Evolutionary conservation across 2,113 vertebrate genomes (phyloP), one percentile per base, ranked within the genome.

Genomic region (Gymnarchus niloticus): DNA sequence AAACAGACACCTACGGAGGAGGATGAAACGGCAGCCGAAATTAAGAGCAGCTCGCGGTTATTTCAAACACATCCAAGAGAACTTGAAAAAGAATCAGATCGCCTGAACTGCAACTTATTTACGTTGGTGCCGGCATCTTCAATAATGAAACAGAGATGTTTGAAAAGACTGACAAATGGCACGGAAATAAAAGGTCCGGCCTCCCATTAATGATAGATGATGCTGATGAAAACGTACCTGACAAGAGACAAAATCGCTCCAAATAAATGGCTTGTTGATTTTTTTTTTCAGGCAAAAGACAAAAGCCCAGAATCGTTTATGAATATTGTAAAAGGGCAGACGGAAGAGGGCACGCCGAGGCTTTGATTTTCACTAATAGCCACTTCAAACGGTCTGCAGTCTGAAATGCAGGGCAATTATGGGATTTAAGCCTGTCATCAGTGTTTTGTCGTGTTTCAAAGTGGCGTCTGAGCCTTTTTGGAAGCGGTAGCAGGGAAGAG

Each of bases 1-100:
- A 96, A 96, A 96, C 95, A 94, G 93, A 92, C 94, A 94, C 95
- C 95, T 93, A 95, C 94, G 94, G 95, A 94, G 95, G 92, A 88
- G 95, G 94, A 96, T 95, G 94, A 95, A 96, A 95, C 93, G 92
- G 94, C 92, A 91, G 93, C 92, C 93, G 93, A 95, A 96, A 95
- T 96, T 95, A 95, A 95, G 94, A 95, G 94, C 91, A 92, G 92
- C 92, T 92, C 93, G 94, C 88, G 56, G 92, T 91, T 91, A 91
- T 96, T 95, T 95, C 94, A 94, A 95, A 95, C 90, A 91, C 92
- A 56, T 85, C 69, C 69, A 80, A 78, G 37, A 49, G 91, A 94
- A 90, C 95, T 94, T 52, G 80, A 54, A 49, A 82, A 52, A 54
- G 25, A 82, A 81, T 48, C 94, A 94, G 95, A 93, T 91, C 91